Evolutionary conservation across 1,140 invertebrate genomes (phyloP).

Genomic region (Ceratitis capitata): DNA sequence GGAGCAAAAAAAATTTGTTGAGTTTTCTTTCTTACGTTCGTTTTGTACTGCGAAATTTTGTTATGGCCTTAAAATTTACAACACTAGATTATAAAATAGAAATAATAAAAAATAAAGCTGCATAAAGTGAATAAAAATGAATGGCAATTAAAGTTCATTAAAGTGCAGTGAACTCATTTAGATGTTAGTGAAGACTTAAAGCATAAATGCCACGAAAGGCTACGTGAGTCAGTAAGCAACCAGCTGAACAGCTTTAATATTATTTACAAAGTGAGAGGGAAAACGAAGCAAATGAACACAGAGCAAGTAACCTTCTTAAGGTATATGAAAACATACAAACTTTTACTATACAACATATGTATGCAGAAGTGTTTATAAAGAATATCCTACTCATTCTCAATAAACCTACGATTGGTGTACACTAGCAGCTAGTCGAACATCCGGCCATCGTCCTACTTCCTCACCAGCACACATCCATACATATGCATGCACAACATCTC

Average conservation of each 20-base stretch:
- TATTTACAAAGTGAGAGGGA: not conserved
- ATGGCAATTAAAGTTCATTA: conserved; percentile 47
- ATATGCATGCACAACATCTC: not conserved
- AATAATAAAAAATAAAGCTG: not conserved
- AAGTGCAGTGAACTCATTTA: conserved; percentile 61
- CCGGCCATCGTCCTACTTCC: not conserved
- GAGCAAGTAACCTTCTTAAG: no score
- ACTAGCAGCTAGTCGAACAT: not conserved
- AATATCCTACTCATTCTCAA: not conserved
- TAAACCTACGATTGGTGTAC: not conserved
- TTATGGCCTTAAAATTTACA: not conserved
- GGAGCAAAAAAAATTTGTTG: not conserved
- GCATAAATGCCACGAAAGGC: not conserved
- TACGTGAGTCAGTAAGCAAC: no score
- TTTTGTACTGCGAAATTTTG: not conserved
- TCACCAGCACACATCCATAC: not conserved
- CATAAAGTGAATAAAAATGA: not conserved
- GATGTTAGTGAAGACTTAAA: not conserved
- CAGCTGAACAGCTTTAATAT: not conserved
- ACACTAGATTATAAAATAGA: not conserved
- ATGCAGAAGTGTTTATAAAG: not conserved
- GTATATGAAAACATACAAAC: not conserved
- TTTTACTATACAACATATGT: not conserved
- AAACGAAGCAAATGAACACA: not conserved
- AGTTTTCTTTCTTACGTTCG: not conserved